Conservation (phyloP, 1,140 invertebrate genomes). For the Agrypnia vestita region DNA sequence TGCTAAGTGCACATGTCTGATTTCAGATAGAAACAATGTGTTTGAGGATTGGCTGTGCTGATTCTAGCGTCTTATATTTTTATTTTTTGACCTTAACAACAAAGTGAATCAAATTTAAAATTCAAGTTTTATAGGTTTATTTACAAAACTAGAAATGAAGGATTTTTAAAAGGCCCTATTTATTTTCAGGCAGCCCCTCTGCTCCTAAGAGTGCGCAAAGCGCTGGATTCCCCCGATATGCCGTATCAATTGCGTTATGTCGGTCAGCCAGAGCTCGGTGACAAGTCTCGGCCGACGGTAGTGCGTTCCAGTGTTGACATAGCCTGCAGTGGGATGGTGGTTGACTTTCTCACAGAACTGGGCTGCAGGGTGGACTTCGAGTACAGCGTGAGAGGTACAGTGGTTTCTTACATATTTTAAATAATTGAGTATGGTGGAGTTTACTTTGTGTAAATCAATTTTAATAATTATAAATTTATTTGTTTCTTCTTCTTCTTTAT, state of each 20-base stretch:
- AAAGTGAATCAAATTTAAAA: background rate
- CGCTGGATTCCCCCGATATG: conserved; percentile 84
- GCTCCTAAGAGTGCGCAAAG: conserved; percentile 83
- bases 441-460: too few species aligned
- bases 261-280: conserved; percentile 90
- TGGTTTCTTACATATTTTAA: too few species aligned
- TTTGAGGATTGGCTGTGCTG: background rate
- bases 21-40: background rate
- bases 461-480: too few species aligned
- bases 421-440: too few species aligned
- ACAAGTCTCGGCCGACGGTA: conserved; percentile 91
- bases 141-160: background rate
- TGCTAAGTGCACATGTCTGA: background rate
- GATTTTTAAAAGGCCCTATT: background rate
- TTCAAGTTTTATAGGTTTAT: conserved; percentile 35
- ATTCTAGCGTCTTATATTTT: background rate
- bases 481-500: too few species aligned
- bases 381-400: conserved; percentile 87
- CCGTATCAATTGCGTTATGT: conserved; percentile 92
- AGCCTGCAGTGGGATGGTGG: conserved; percentile 89
- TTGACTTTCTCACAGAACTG: conserved; percentile 93
- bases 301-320: conserved; percentile 94
- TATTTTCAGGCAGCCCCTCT: conserved; percentile 75
- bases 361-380: conserved; percentile 94
- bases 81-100: too few species aligned